Evolutionary conservation across 2,888 invertebrate species (phyloP), one percentile per base, ranked within the genome.

Genomic region (Luperina nickerlii): DNA sequence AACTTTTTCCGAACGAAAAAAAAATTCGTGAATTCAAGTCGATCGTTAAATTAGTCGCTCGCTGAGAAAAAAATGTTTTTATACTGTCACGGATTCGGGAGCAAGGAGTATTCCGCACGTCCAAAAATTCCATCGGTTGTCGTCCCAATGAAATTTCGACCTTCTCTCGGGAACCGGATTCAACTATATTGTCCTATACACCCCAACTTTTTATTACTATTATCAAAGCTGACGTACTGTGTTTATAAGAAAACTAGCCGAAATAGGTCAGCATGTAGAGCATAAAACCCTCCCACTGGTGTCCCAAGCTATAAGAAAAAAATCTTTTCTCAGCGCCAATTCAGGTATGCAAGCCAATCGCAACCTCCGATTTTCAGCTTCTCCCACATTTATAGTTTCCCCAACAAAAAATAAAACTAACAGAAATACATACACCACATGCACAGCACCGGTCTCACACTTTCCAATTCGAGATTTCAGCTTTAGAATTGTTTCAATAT

Each of bases 121-220:
- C 66, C 87, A 82, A 81, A 82, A 79, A 80, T 88, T 81, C 68
- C 79, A 72, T 82, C 70, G 78, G 68, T 65, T 81, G 80, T 81
- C 76, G 69, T 76, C 72, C 65, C 75, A 65, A 81, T 76, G 77
- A 77, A 87, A 87, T 68, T 88, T 84, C 66, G 68, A 78, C 82
- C 73, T 85, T 81, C 79, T 79, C 76, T n/a, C 74, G 76, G 66
- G 68, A 79, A 76, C 74, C 63, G 81, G 66, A 68, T 83, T 76
- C 71, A 48, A 77, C 88, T 87, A 77, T 78, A 87, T 78, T 75
- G 74, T 76, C 68, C 67, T 74, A 71, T 77, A 89, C 51, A 77
- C 71, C 78, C 81, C 84, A 81, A 86, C 63, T 84, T 89, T 88
- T 88, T 88, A 89, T 87, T 80, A 86, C 70, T 84, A 86, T 88